Evolutionary conservation across 2,888 invertebrate species (phyloP).

Genomic region (Watsonalla binaria): DNA sequence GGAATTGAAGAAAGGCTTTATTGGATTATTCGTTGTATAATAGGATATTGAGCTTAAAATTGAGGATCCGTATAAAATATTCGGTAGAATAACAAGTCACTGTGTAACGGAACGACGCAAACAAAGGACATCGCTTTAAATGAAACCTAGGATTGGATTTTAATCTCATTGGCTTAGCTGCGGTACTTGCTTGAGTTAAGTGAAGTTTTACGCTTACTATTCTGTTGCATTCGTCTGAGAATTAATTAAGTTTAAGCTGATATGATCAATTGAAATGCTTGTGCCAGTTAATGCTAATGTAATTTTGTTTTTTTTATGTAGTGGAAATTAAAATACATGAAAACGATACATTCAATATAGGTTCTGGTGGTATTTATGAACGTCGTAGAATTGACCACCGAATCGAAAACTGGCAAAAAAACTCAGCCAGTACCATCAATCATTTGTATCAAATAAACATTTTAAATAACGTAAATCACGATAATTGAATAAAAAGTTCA

Average conservation of each 20-base stretch:
- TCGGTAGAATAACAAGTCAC: neutral
- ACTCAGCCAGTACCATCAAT: too few species aligned
- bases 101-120: neutral
- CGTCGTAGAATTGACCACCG: too few species aligned
- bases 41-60: neutral
- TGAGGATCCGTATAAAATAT: neutral
- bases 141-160: slow-evolving; percentile 23
- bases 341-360: too few species aligned
- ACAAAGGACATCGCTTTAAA: slow-evolving; percentile 14
- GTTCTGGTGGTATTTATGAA: too few species aligned
- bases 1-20: neutral
- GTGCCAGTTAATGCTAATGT: too few species aligned
- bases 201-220: slow-evolving; percentile 11
- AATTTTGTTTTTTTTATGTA: too few species aligned
- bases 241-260: neutral
- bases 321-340: too few species aligned
- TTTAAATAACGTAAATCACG: too few species aligned
- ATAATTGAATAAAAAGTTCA: too few species aligned
- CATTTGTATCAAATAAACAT: too few species aligned
- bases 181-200: slow-evolving; percentile 14
- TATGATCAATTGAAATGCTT: too few species aligned
- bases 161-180: slow-evolving; percentile 17
- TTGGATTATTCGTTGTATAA: neutral
- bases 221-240: neutral
- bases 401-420: too few species aligned